Conservation (phyloP, 2,888 invertebrate species). For the Plebejus melissa region DNA sequence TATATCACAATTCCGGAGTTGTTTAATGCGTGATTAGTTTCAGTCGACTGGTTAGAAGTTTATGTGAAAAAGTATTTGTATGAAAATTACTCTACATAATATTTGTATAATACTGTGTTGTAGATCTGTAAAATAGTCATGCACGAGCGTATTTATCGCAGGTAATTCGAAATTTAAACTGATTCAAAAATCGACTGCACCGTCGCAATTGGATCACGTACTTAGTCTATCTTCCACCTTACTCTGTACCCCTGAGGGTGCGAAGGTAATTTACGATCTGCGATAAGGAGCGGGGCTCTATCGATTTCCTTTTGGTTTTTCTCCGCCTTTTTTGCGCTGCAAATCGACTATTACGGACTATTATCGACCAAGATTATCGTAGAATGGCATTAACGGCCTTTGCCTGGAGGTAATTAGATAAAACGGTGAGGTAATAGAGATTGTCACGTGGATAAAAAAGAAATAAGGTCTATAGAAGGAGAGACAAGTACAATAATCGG, state of each 20-base stretch:
- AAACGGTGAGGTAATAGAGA: background rate
- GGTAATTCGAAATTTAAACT: background rate
- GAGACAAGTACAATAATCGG: background rate
- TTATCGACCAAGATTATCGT: slow-evolving; percentile 63
- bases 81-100: too few species aligned
- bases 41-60: too few species aligned
- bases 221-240: slow-evolving; percentile 58
- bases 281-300: slow-evolving; percentile 76
- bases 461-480: background rate
- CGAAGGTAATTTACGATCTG: slow-evolving; percentile 73
- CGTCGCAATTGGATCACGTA: slow-evolving; percentile 77
- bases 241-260: slow-evolving; percentile 71
- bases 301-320: slow-evolving; percentile 68
- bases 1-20: background rate
- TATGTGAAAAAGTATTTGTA: too few species aligned
- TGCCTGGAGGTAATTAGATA: slow-evolving; percentile 8
- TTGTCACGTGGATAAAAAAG: background rate
- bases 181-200: slow-evolving; percentile 58
- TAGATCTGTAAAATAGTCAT: too few species aligned
- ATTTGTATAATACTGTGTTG: too few species aligned
- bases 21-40: too few species aligned
- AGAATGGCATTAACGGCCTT: slow-evolving; percentile 34
- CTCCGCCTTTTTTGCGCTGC: slow-evolving; percentile 66
- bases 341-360: slow-evolving; percentile 66
- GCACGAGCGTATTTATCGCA: background rate